Conservation (phyloP, 2,888 invertebrate genomes). For the Temnothorax ravouxi region DNA sequence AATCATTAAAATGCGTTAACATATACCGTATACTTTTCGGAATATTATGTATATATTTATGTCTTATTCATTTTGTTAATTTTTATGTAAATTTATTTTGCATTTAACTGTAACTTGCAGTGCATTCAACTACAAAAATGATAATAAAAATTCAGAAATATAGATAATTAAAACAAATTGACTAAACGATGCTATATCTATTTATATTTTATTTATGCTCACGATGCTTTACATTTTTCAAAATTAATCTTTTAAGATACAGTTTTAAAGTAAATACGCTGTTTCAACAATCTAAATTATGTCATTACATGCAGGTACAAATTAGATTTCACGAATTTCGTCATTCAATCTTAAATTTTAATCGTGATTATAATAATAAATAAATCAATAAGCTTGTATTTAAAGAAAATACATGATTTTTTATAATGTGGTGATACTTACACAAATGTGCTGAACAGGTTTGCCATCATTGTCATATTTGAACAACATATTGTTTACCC, state of each 20-base stretch:
- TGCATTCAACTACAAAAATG: neutral
- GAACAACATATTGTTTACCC: slow-evolving; percentile 85
- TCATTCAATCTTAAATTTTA: neutral
- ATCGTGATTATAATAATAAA: neutral
- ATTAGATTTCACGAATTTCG: neutral
- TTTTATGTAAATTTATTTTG: neutral
- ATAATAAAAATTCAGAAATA: neutral
- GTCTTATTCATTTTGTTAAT: neutral
- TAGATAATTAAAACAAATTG: neutral
- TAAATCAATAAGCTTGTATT: neutral
- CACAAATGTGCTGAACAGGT: slow-evolving; percentile 80
- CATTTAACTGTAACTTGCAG: neutral
- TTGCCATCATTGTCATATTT: slow-evolving; percentile 78
- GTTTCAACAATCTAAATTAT: neutral
- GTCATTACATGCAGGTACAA: neutral
- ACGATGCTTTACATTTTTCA: no score
- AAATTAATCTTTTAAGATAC: no score
- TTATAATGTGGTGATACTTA: slow-evolving; percentile 66
- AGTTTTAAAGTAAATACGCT: neutral
- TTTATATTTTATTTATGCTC: no score
- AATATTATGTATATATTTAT: neutral
- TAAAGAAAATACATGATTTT: neutral
- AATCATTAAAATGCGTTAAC: neutral
- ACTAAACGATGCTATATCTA: no score
- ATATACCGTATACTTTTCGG: neutral